These are phyloP conservation scores for Aselliscus stoliczkanus DNA, from an alignment of 2,797 vertebrate genomes.

Conservation along the genomic window DNA sequence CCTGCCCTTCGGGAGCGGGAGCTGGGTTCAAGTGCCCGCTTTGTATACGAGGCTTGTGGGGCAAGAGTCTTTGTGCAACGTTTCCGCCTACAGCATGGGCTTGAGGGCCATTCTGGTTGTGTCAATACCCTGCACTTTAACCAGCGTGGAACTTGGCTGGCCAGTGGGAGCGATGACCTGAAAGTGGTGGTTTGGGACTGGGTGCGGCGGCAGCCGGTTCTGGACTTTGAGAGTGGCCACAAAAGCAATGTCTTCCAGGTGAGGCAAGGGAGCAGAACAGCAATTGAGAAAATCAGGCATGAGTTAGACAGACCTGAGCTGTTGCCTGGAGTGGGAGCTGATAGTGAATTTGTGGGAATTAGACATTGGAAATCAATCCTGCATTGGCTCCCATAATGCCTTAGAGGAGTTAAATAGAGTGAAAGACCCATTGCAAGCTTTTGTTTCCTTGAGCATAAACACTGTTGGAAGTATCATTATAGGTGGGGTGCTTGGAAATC, in stretches of 20 bases:
- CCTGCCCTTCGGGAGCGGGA: conserved; percentile 89
- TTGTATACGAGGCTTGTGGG: conserved; percentile 91
- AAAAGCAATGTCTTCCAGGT: conserved; percentile 99
- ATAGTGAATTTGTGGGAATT: not conserved
- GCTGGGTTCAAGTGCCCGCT: conserved; percentile 88
- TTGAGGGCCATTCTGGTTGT: conserved; percentile 95
- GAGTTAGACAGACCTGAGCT: not conserved
- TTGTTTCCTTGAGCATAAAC: not conserved
- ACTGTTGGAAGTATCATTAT: not conserved
- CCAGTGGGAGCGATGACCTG: conserved; percentile 96
- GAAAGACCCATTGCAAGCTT: not conserved
- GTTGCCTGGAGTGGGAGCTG: not conserved
- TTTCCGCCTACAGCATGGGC: conserved; percentile 90
- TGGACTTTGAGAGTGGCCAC: conserved; percentile 97
- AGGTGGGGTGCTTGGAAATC: not conserved
- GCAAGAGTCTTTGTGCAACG: conserved; percentile 93
- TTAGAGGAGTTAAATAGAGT: not conserved
- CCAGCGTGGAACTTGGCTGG: conserved; percentile 93
- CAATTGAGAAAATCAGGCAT: not conserved
- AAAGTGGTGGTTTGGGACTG: conserved; percentile 97
- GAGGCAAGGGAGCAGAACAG: conserved; percentile 47
- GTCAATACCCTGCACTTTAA: conserved; percentile 99
- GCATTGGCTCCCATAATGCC: not conserved
- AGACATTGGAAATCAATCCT: not conserved
- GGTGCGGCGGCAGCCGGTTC: conserved; percentile 87